Percentiles rank a stretch among this genome's conserved stretches.
phyloP scores from a whole-genome alignment of 2,888 invertebrate genomes.

The Priocnemis perturbator region DNA sequence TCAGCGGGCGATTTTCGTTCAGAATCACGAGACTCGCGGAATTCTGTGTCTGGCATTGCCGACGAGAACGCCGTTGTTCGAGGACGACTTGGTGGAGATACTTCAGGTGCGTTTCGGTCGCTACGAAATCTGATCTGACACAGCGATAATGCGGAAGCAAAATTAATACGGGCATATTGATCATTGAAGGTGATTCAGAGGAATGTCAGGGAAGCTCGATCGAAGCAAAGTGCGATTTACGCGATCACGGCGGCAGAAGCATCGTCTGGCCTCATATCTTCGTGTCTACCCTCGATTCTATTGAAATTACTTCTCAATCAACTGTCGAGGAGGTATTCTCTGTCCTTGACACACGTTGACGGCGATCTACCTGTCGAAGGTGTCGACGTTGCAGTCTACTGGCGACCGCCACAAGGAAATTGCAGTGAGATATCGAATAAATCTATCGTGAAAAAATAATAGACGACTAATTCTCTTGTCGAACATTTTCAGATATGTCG shows the following conservation, averaged over 20 bases:
- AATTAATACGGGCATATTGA: background rate
- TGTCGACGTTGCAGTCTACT: slow-evolving; percentile 81
- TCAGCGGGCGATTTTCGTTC: slow-evolving; percentile 78
- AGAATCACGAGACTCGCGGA: slow-evolving; percentile 77
- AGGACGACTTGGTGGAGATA: slow-evolving; percentile 71
- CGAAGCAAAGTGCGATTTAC: slow-evolving; percentile 77
- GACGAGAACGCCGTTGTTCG: slow-evolving; percentile 72
- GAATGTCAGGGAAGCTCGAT: slow-evolving; percentile 74
- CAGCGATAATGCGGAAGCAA: background rate
- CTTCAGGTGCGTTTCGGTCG: slow-evolving; percentile 61
- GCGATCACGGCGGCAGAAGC: slow-evolving; percentile 77
- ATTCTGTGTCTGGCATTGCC: slow-evolving; percentile 82
- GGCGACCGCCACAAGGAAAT: slow-evolving; percentile 87
- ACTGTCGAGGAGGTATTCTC: slow-evolving; percentile 81
- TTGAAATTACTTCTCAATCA: slow-evolving; percentile 79
- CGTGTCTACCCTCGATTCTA: slow-evolving; percentile 79
- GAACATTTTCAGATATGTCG: slow-evolving; percentile 81
- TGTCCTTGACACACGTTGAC: slow-evolving; percentile 79
- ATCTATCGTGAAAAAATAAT: background rate
- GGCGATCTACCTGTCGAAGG: slow-evolving; percentile 82
- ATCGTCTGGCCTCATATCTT: slow-evolving; percentile 79
- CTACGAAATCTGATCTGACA: too few relatives aligned
- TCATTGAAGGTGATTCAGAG: slow-evolving; percentile 69
- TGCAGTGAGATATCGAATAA: slow-evolving; percentile 79
- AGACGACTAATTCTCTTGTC: background rate